These are phyloP conservation scores for Syrphus vitripennis DNA, from an alignment of 2,888 invertebrate genomes.

Conservation along the genomic window DNA sequence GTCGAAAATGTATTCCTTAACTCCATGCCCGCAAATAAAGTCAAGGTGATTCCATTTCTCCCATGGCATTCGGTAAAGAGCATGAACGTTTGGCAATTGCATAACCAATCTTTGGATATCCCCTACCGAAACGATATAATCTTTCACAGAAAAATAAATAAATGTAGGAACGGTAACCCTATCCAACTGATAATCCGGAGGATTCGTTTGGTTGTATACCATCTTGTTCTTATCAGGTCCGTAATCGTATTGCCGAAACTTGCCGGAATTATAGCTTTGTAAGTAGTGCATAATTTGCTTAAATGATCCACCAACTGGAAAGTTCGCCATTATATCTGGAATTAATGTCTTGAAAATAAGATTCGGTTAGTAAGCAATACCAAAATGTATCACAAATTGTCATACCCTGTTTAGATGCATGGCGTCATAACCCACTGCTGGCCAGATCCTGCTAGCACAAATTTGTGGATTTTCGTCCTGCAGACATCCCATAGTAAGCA, in stretches of 20 bases:
- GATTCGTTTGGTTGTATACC: constrained; percentile 77
- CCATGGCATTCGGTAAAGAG: constrained; percentile 78
- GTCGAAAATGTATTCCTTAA: constrained; percentile 78
- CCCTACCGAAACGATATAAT: constrained; percentile 79
- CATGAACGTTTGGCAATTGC: constrained; percentile 76
- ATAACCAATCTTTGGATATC: constrained; percentile 77
- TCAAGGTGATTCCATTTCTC: constrained; percentile 80
- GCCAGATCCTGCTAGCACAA: constrained; percentile 79
- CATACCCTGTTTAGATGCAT: constrained; percentile 77
- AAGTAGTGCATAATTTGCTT: constrained; percentile 80
- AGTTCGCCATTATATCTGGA: constrained; percentile 49
- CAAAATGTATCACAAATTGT: too few relatives aligned
- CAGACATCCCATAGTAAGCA: constrained; percentile 78
- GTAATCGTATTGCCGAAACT: constrained; percentile 79
- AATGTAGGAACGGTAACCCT: constrained; percentile 76
- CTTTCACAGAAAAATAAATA: constrained; percentile 79
- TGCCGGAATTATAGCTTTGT: constrained; percentile 79
- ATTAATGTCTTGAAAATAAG: constrained; percentile 29
- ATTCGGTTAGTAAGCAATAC: neutral
- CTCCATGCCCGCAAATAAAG: constrained; percentile 79
- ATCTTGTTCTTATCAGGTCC: constrained; percentile 76
- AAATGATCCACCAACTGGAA: constrained; percentile 79
- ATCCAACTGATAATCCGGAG: constrained; percentile 78
- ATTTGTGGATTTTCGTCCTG: constrained; percentile 78
- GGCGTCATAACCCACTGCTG: constrained; percentile 79